Evolutionary conservation across 2,113 vertebrate species (phyloP), one percentile per base, ranked within the genome.

Genomic region (Copsychus sechellarum): DNA sequence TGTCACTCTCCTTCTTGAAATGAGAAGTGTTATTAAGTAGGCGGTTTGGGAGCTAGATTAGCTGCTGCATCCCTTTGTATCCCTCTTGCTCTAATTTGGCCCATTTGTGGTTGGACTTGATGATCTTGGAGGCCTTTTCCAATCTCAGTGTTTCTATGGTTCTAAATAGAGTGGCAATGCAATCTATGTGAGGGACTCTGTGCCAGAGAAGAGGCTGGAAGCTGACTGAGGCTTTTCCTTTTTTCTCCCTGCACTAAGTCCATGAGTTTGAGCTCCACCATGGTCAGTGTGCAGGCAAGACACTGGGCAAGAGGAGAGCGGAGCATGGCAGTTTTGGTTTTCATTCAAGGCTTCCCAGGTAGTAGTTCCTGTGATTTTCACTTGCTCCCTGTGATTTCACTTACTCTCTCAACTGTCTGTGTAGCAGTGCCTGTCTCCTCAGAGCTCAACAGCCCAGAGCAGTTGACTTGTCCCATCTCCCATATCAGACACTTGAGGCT

Each of bases 261-360:
- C 1, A 5, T 43, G 61, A 53, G 42, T 40, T 40, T 74, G 86
- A 79, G 29, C 56, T 66, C 38, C 25, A 21, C 24, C 28, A 56
- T 4, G 31, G 12, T 64, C 43, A 47, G 33, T 16, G 61, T 67
- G 47, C 38, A 31, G 29, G 20, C 6, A 11, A 18, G 89, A 85
- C 64, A 40, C 29, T 0, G 0, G 22, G 17, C 4, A 16, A 47
- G 51, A 31, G 58, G 17, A 71, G 28, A 58, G 12, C 0, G 0
- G 20, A 5, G 3, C 13, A 11, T 4, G 1, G 31, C 0, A 2
- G n/a, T 40, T 72, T 71, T 36, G 23, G 3, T 90, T 76, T 60
- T 60, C 12, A 8, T 89, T 80, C 0, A 1, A 5, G 16, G 19
- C 20, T 58, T 77, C 45, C 14, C 48, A 40, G 53, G 31, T 11